Percentiles rank a stretch among this genome's conserved stretches.
These are phyloP conservation scores for Catostylus mosaicus DNA, from an alignment of 30 jellyfish, hydroid and myxozoan species.

Conservation along the genomic window DNA sequence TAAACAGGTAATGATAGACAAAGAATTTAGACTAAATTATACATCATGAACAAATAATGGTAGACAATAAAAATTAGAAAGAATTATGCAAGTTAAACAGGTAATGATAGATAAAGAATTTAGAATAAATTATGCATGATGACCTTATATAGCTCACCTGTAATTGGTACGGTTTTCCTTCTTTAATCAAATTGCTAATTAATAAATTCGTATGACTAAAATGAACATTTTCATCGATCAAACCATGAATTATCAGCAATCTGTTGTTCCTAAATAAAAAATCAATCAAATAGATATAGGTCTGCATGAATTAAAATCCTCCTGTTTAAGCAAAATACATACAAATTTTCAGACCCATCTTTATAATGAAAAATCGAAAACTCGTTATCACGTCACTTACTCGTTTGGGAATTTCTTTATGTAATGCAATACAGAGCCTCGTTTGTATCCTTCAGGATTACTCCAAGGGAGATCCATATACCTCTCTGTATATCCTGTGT, in stretches of 20 bases:
- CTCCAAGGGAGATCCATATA: conserved; percentile 79
- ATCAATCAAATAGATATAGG: not conserved
- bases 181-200: conserved; percentile 62
- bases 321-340: too few species aligned
- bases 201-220: conserved; percentile 88
- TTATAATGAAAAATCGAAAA: too few species aligned
- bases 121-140: too few species aligned
- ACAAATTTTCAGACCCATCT: too few species aligned
- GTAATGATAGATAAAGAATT: too few species aligned
- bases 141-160: conserved; percentile 69
- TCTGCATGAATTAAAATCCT: too few species aligned
- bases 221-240: conserved; percentile 92
- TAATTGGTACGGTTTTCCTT: conserved; percentile 94
- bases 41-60: too few species aligned
- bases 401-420: conserved; percentile 69
- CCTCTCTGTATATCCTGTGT: conserved; percentile 97
- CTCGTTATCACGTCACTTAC: conserved; percentile 49
- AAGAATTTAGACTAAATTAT: too few species aligned
- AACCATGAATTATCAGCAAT: conserved; percentile 84
- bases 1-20: too few species aligned
- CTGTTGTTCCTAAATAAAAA: conserved; percentile 78
- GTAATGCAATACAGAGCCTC: conserved; percentile 82
- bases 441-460: conserved; percentile 73
- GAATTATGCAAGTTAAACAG: too few species aligned
- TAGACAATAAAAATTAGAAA: too few species aligned